Conservation (phyloP, 2,888 invertebrate genomes). For the Phragmatobia fuliginosa region DNA sequence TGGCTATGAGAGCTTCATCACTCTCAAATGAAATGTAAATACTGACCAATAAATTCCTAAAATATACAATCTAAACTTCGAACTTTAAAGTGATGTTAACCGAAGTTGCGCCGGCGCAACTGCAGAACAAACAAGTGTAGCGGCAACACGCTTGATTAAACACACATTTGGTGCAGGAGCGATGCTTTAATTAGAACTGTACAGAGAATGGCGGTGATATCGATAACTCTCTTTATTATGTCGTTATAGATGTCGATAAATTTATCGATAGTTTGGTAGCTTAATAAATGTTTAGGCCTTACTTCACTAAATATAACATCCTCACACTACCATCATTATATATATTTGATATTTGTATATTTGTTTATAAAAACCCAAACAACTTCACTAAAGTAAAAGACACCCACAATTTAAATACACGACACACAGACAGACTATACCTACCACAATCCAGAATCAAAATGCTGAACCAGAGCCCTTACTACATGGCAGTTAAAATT, state of each 20-base stretch:
- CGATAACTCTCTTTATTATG: constrained; percentile 28
- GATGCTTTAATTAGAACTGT: constrained; percentile 84
- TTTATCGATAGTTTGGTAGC: neutral
- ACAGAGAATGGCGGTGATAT: constrained; percentile 28
- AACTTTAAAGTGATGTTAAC: constrained; percentile 37
- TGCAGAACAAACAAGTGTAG: constrained; percentile 76
- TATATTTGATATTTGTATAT: too few relatives aligned
- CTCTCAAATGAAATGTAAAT: neutral
- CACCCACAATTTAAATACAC: too few relatives aligned
- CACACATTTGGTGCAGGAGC: constrained; percentile 82
- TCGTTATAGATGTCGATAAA: constrained; percentile 18
- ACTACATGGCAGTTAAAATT: too few relatives aligned
- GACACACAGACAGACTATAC: too few relatives aligned
- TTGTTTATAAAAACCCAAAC: too few relatives aligned
- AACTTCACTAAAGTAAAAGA: too few relatives aligned
- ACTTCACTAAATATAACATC: too few relatives aligned
- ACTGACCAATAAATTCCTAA: neutral
- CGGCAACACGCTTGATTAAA: constrained; percentile 81
- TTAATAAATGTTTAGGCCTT: too few relatives aligned
- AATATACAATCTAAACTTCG: constrained; percentile 18
- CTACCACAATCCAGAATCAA: too few relatives aligned
- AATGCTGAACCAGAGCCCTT: too few relatives aligned
- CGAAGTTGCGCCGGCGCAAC: constrained; percentile 61
- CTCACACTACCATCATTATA: too few relatives aligned
- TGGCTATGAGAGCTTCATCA: too few relatives aligned